Percentiles rank a stretch among this genome's conserved stretches.
Conservation (phyloP, 2,113 vertebrate genomes). For the Dicerorhinus sumatrensis region DNA sequence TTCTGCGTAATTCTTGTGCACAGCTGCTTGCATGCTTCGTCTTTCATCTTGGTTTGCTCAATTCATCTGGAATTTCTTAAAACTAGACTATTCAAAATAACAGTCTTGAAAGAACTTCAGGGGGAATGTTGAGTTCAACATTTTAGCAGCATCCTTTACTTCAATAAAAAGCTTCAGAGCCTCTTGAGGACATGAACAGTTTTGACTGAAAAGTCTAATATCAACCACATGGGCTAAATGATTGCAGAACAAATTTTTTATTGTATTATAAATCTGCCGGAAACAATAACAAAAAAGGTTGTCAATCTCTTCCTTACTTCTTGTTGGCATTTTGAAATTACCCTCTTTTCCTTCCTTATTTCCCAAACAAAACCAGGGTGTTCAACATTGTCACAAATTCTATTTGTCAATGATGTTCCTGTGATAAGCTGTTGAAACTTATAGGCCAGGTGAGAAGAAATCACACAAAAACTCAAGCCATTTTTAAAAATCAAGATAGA, state of each 20-base stretch:
- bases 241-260: slow-evolving; percentile 64
- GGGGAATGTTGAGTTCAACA: slow-evolving; percentile 61
- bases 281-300: slow-evolving; percentile 54
- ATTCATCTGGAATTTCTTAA: slow-evolving; percentile 81
- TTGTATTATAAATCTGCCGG: slow-evolving; percentile 68
- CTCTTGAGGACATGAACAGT: slow-evolving; percentile 56
- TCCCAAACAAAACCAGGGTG: neutral
- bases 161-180: slow-evolving; percentile 63
- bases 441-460: slow-evolving; percentile 19
- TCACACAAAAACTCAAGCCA: neutral
- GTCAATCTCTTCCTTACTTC: slow-evolving; percentile 43
- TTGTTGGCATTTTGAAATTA: slow-evolving; percentile 27
- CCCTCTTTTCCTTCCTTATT: slow-evolving; percentile 8
- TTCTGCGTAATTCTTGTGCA: slow-evolving; percentile 37
- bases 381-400: slow-evolving; percentile 1
- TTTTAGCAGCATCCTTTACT: slow-evolving; percentile 70
- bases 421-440: neutral
- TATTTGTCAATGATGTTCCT: slow-evolving; percentile 7
- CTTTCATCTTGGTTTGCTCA: slow-evolving; percentile 75
- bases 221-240: slow-evolving; percentile 70
- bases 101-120: slow-evolving; percentile 65
- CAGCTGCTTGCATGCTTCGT: slow-evolving; percentile 45
- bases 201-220: slow-evolving; percentile 66
- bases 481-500: slow-evolving; percentile 24
- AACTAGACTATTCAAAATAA: slow-evolving; percentile 67